A percentile compares a stretch with the other conserved stretches of the same genome.
phyloP scores from a whole-genome alignment of 2,888 invertebrate genomes.

The Tipula lateralis region DNA sequence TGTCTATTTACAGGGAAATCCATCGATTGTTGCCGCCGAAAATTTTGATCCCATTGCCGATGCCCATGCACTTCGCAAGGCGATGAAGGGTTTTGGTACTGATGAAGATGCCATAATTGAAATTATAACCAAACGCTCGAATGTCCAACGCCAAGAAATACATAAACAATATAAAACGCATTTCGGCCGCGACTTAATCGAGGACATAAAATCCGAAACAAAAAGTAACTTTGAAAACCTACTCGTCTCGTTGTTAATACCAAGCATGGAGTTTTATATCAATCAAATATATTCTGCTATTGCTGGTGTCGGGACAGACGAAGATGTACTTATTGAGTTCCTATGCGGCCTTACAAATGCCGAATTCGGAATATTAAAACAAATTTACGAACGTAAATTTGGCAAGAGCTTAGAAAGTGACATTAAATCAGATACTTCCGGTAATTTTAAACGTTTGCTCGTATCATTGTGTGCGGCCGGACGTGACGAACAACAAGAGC shows the following conservation, averaged over 20 bases:
- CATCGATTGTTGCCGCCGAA: slow-evolving; percentile 70
- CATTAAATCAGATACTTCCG: slow-evolving; percentile 81
- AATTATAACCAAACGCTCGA: slow-evolving; percentile 74
- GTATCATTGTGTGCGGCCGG: slow-evolving; percentile 73
- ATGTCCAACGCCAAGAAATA: slow-evolving; percentile 67
- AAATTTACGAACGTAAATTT: slow-evolving; percentile 71
- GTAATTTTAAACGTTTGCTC: slow-evolving; percentile 84
- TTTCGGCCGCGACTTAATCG: slow-evolving; percentile 63
- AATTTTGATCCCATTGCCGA: slow-evolving; percentile 75
- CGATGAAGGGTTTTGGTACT: slow-evolving; percentile 87
- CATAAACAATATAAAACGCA: slow-evolving; percentile 39
- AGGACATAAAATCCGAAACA: slow-evolving; percentile 82
- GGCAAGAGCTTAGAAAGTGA: slow-evolving; percentile 75
- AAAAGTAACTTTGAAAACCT: slow-evolving; percentile 83
- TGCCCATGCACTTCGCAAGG: slow-evolving; percentile 75
- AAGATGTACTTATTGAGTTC: slow-evolving; percentile 84
- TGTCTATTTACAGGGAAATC: slow-evolving; percentile 47
- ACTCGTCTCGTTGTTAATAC: slow-evolving; percentile 77
- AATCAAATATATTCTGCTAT: slow-evolving; percentile 79
- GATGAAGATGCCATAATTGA: slow-evolving; percentile 86
- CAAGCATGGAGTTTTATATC: slow-evolving; percentile 77
- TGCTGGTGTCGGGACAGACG: slow-evolving; percentile 77
- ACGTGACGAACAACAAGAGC: slow-evolving; percentile 66
- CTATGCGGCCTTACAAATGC: slow-evolving; percentile 82
- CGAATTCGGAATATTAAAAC: slow-evolving; percentile 73